Evolutionary conservation across 2,888 invertebrate species (phyloP), one percentile per base, ranked within the genome.

Genomic region (Xanthorhoe designata): DNA sequence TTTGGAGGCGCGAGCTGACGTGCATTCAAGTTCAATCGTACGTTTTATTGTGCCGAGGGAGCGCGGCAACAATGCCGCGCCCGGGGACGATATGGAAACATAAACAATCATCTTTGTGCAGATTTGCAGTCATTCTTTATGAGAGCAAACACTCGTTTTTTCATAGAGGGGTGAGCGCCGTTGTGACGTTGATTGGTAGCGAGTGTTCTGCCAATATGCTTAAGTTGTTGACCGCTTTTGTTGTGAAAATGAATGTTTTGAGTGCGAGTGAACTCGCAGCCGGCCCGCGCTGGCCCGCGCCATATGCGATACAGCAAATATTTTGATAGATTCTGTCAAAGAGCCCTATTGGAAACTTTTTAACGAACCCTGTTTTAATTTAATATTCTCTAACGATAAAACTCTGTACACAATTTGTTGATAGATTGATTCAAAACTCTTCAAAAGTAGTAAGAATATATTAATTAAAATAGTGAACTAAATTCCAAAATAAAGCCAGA

Each of bases 51-150:
- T 85, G 85, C 76, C 78, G 80, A 79, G 86, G 79, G 78, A 61
- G 61, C 66, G 73, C 66, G 74, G 75, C 71, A 83, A 90, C 90
- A 90, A 90, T 88, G 85, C 75, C 70, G 75, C 77, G 78, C 82
- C 82, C 82, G 82, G 86, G 75, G 85, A 84, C 86, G 86, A 86
- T 89, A 88, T 88, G 85, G 86, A 84, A 90, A 88, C 88, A 90
- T 89, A 90, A 92, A 91, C 91, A 91, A 90, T 91, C 84, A 90
- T 90, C 86, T 85, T 85, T 91, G 91, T 89, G 84, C 87, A 88
- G 92, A 92, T 91, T 92, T 91, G 87, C 88, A 87, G 88, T 88
- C 89, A 90, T 91, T 86, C 89, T 91, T 90, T 90, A 91, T 90
- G 89, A 90, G 90, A 82, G 91, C 89, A 91, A 91, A 91, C 92